These are phyloP conservation scores for Drosophila mayri DNA, from an alignment of 1,140 invertebrate species.

Conservation along the genomic window DNA sequence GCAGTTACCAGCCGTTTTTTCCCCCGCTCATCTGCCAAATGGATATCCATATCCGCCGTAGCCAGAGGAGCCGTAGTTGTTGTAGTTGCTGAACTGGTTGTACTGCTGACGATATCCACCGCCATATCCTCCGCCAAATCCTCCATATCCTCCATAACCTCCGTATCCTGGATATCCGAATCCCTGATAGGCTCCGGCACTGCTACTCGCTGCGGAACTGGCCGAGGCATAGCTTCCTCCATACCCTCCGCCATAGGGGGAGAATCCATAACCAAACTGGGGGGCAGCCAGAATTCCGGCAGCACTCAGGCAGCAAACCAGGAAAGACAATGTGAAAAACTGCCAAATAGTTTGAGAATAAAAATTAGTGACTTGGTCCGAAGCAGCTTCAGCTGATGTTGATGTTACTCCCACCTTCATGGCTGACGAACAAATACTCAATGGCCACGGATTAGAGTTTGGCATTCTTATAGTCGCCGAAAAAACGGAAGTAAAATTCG, in stretches of 20 bases:
- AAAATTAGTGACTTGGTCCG: background rate
- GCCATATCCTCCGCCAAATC: conserved; percentile 48
- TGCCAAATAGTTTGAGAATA: conserved; percentile 4
- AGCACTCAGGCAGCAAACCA: conserved; percentile 32
- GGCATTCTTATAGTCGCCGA: conserved; percentile 24
- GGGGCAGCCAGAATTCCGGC: conserved; percentile 36
- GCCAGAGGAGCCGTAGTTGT: conserved; percentile 51
- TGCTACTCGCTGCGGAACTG: conserved; percentile 58
- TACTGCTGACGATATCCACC: conserved; percentile 63
- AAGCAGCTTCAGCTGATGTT: background rate
- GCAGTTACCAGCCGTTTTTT: conserved; percentile 29
- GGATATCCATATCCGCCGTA: conserved; percentile 55
- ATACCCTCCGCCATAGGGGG: conserved; percentile 63
- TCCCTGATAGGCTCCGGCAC: conserved; percentile 51
- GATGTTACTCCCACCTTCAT: conserved; percentile 57
- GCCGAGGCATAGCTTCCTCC: conserved; percentile 45
- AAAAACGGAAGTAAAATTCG: conserved; percentile 53
- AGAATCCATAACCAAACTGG: conserved; percentile 66
- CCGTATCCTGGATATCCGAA: conserved; percentile 47
- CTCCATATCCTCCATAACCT: conserved; percentile 54
- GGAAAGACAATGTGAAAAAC: conserved; percentile 16
- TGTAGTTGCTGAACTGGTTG: conserved; percentile 61
- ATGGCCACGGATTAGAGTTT: conserved; percentile 20
- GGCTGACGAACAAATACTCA: conserved; percentile 33
- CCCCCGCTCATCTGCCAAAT: conserved; percentile 52